Base-by-base conservation (phyloP, 2,888 invertebrate species). In the Hybos culiciformis region DNA sequence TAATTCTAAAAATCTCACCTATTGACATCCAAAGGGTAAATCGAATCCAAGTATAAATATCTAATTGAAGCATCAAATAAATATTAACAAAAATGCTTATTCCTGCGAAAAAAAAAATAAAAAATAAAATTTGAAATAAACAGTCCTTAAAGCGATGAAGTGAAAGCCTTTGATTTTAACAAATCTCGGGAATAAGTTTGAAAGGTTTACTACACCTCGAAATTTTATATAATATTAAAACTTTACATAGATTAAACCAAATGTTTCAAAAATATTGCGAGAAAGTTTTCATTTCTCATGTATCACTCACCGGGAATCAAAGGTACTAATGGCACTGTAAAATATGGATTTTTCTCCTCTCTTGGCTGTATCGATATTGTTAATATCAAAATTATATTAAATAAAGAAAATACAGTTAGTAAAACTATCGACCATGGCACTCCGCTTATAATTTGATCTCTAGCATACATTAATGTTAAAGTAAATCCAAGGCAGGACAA, bases 281-380 rank as follows among this genome's bases (percentile, higher is more conserved):
- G n/a, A n/a, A n/a, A n/a, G n/a, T n/a, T n/a, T n/a, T n/a, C n/a
- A n/a, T n/a, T n/a, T n/a, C n/a, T n/a, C n/a, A n/a, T n/a, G n/a
- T n/a, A n/a, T n/a, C n/a, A n/a, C n/a, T n/a, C n/a, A n/a, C n/a
- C n/a, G n/a, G 92, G 91, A 42, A 90, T 63, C 8, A 86, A 60
- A 1, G 92, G 92, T 0, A 92, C 84, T 14, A 81, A 65, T 1
- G 91, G 92, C 7, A 90, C 86, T 80, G 88, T 66, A 42, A 66
- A 66, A 20, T 56, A 51, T 11, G 54, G 46, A 23, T 54, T 50
- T 3, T 51, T 42, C 1, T 50, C 34, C 48, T 66, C 63, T 9
- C 56, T 51, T 4, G 65, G 65, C 43, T 66, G 65, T 11, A 62
- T 42, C 5, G 59, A 59, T 44, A 62, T 66, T 11, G 57, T 52